Conservation (phyloP, 2,888 invertebrate genomes). For the Lepidochitona cinerea region DNA sequence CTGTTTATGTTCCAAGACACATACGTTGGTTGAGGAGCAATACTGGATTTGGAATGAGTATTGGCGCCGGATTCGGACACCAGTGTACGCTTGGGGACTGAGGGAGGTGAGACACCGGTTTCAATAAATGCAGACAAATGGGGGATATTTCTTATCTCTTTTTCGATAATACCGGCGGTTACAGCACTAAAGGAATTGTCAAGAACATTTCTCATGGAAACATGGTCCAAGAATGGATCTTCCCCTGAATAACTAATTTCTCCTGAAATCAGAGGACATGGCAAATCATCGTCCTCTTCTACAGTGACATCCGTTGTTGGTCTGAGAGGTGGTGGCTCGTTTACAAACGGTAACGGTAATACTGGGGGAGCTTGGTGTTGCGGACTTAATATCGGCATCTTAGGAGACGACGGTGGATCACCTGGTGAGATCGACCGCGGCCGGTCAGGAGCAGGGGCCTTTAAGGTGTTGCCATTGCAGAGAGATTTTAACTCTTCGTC, state of each 20-base stretch:
- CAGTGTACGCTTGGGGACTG: neutral
- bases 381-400: constrained; percentile 64
- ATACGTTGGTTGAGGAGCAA: neutral
- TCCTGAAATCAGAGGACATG: neutral
- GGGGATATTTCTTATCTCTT: no score
- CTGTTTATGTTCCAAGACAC: neutral
- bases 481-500: constrained; percentile 54
- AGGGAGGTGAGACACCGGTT: neutral
- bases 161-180: no score
- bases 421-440: constrained; percentile 11
- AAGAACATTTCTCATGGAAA: neutral
- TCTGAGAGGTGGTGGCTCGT: constrained; percentile 56
- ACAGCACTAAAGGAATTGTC: neutral
- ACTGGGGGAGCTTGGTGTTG: constrained; percentile 44
- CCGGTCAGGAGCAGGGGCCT: neutral
- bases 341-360: constrained; percentile 28
- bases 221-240: neutral
- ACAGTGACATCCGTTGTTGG: constrained; percentile 15
- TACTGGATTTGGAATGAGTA: neutral
- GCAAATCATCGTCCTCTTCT: neutral
- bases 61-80: neutral
- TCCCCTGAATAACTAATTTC: neutral
- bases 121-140: neutral
- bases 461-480: no score
- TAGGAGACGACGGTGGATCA: constrained; percentile 53